phyloP scores from a whole-genome alignment of 2,113 vertebrate genomes.

The Anoplopoma fimbria region DNA sequence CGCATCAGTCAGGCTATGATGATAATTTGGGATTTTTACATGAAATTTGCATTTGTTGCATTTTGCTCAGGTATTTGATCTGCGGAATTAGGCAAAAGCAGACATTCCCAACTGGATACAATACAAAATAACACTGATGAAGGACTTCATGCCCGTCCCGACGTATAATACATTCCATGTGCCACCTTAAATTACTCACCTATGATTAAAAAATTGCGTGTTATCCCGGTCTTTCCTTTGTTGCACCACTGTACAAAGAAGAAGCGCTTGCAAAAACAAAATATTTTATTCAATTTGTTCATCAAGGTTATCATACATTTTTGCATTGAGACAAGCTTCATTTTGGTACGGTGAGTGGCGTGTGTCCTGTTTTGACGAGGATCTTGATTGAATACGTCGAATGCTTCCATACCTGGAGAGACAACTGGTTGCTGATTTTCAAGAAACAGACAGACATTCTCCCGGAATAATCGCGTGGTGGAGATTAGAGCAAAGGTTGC shows the following conservation, averaged over 20 bases:
- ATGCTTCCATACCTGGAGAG: slow-evolving; percentile 60
- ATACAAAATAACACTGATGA: neutral
- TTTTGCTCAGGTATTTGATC: neutral
- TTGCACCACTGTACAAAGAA: neutral
- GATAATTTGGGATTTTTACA: neutral
- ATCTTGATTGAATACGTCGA: slow-evolving; percentile 69
- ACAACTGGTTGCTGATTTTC: slow-evolving; percentile 46
- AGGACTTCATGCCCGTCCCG: too few species aligned
- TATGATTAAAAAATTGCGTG: neutral
- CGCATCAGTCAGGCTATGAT: neutral
- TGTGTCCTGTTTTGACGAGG: slow-evolving; percentile 61
- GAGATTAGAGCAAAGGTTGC: slow-evolving; percentile 51
- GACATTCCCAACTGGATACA: neutral
- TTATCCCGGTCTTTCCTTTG: neutral
- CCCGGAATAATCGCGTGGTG: slow-evolving; percentile 46
- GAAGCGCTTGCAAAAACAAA: slow-evolving; percentile 76
- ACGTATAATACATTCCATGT: neutral
- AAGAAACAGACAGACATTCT: slow-evolving; percentile 55
- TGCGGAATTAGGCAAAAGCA: neutral
- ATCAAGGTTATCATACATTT: slow-evolving; percentile 78
- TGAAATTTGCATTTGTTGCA: neutral
- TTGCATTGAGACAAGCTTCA: slow-evolving; percentile 81
- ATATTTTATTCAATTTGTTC: slow-evolving; percentile 79
- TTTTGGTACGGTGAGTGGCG: slow-evolving; percentile 73
- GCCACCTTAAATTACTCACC: neutral